Percentiles rank a stretch among this genome's conserved stretches.
These are phyloP conservation scores for Astreopora myriophthalma DNA, from an alignment of 64 coral and sea anemone genomes.

Conservation along the genomic window DNA sequence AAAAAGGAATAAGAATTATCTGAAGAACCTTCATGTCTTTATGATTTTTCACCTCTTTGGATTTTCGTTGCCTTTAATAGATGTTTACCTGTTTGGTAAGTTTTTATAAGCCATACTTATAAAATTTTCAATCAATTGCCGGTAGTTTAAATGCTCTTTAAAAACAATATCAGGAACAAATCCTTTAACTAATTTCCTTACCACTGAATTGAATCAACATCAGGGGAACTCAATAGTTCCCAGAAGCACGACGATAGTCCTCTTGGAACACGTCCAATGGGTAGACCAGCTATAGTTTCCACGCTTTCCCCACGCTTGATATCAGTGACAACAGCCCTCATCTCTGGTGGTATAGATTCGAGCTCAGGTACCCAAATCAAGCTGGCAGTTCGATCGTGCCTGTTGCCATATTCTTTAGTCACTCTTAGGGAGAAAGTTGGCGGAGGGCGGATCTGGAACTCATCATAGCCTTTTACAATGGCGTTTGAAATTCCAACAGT, in stretches of 20 bases:
- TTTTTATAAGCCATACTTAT: not conserved
- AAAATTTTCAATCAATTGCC: not conserved
- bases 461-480: slow-evolving; percentile 51
- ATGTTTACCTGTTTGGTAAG: not conserved
- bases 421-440: not conserved
- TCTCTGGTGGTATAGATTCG: not conserved
- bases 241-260: no score
- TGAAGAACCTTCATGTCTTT: not conserved
- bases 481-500: not conserved
- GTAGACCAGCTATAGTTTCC: slow-evolving; percentile 53
- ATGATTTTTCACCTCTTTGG: not conserved
- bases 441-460: slow-evolving; percentile 38
- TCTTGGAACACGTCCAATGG: slow-evolving; percentile 51
- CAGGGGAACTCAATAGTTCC: slow-evolving; percentile 14
- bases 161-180: not conserved
- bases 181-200: not conserved
- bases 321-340: slow-evolving; percentile 28
- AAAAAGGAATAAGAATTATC: not conserved
- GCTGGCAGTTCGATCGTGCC: slow-evolving; percentile 18
- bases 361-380: slow-evolving; percentile 60
- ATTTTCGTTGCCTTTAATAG: not conserved
- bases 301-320: slow-evolving; percentile 33
- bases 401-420: slow-evolving; percentile 56
- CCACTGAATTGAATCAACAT: slow-evolving; percentile 34
- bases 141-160: not conserved